phyloP scores from a whole-genome alignment of 2,888 invertebrate genomes.

The Micoletzkya japonica region DNA sequence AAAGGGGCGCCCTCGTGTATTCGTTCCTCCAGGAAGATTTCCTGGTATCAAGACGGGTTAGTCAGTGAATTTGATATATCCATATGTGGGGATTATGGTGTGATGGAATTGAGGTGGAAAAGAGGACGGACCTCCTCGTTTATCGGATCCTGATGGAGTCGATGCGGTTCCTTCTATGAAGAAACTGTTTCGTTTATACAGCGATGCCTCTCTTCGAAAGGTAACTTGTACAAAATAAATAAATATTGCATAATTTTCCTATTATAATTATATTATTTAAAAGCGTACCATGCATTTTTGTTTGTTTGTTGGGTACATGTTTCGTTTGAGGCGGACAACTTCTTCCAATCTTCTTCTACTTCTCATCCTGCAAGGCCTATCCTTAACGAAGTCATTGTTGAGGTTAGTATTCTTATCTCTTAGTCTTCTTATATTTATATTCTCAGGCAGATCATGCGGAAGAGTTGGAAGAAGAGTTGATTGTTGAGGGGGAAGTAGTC shows the following conservation, averaged over 20 bases:
- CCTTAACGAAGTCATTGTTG: no score
- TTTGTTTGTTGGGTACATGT: background rate
- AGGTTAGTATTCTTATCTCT: no score
- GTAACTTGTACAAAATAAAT: background rate
- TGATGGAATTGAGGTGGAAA: background rate
- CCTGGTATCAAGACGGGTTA: background rate
- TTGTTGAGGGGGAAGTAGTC: no score
- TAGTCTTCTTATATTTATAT: no score
- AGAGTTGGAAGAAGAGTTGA: no score
- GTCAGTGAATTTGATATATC: background rate
- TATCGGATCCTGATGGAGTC: slow-evolving; percentile 19
- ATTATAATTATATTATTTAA: no score
- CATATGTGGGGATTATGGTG: background rate
- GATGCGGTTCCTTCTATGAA: slow-evolving; percentile 13
- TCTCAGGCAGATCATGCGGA: no score
- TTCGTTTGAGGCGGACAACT: slow-evolving; percentile 8
- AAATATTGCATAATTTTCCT: background rate
- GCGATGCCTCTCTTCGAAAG: slow-evolving; percentile 16
- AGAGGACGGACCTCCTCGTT: slow-evolving; percentile 11
- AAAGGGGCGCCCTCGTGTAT: background rate
- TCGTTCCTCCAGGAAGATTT: background rate
- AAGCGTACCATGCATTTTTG: background rate
- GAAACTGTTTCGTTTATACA: slow-evolving; percentile 9
- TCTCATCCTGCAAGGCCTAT: no score
- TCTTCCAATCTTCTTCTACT: slow-evolving; percentile 6